Conservation (phyloP, 1,140 invertebrate genomes). For the Heliconius nattereri region DNA sequence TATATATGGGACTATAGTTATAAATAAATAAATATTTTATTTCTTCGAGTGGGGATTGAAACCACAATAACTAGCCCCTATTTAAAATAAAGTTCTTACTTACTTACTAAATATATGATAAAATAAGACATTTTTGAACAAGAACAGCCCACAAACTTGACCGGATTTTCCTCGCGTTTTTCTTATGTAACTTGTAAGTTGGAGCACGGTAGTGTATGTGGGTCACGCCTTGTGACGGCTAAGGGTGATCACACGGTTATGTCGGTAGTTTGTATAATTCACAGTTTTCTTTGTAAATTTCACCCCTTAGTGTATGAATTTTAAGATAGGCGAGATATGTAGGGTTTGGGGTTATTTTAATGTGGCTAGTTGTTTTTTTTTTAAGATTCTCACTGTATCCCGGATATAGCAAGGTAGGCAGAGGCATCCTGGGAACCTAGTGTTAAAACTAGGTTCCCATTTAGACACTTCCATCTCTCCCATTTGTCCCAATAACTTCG, state of each 20-base stretch:
- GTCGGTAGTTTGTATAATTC: constrained; percentile 5
- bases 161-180: constrained; percentile 7
- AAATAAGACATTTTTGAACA: constrained; percentile 8
- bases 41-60: neutral
- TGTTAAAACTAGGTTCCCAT: neutral
- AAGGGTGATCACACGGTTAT: constrained; percentile 15
- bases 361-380: neutral
- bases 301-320: neutral
- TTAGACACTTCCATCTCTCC: too few relatives aligned
- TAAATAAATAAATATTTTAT: neutral
- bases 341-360: neutral
- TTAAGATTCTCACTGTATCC: too few relatives aligned
- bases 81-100: too few relatives aligned
- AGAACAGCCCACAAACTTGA: constrained; percentile 7
- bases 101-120: neutral
- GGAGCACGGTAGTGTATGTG: neutral
- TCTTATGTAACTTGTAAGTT: constrained; percentile 14
- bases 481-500: too few relatives aligned
- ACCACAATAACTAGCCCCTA: too few relatives aligned
- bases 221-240: constrained; percentile 21
- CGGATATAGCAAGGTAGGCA: too few relatives aligned
- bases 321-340: neutral
- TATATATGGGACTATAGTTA: too few relatives aligned
- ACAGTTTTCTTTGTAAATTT: constrained; percentile 9
- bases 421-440: too few relatives aligned